Evolutionary conservation across 2,888 invertebrate genomes (phyloP).

Genomic region (Coelinius sp.): DNA sequence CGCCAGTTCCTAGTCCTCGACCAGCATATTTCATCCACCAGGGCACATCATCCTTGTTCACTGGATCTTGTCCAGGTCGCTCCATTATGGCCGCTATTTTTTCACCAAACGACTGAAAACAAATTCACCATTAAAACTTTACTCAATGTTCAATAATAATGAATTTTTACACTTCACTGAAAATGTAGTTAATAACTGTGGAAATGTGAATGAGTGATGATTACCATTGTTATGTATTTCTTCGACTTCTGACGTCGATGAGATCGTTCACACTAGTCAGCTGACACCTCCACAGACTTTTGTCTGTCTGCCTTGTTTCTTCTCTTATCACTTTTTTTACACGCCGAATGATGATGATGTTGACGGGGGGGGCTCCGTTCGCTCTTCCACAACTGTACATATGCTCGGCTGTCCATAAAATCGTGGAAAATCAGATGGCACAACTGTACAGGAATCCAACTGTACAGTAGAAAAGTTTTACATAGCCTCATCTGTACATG

Average conservation of each 20-base stretch:
- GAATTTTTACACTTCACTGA: neutral
- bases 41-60: constrained; percentile 85
- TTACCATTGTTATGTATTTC: neutral
- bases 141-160: no score
- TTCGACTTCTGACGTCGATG: neutral
- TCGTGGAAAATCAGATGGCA: no score
- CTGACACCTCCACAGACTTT: constrained; percentile 6
- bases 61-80: constrained; percentile 84
- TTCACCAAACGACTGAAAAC: constrained; percentile 82
- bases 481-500: no score
- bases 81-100: constrained; percentile 86
- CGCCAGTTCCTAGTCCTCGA: constrained; percentile 86
- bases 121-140: no score
- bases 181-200: neutral
- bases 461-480: no score
- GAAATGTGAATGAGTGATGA: neutral
- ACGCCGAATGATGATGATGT: neutral
- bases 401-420: no score
- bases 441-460: no score
- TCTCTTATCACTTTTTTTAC: neutral
- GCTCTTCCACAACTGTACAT: no score
- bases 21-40: constrained; percentile 93
- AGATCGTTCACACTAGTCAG: neutral
- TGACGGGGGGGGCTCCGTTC: no score
- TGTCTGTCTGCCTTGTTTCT: neutral